A percentile compares a stretch with the other conserved stretches of the same genome.
Conservation (phyloP, 2,888 invertebrate species). For the Habrosyne pyritoides region DNA sequence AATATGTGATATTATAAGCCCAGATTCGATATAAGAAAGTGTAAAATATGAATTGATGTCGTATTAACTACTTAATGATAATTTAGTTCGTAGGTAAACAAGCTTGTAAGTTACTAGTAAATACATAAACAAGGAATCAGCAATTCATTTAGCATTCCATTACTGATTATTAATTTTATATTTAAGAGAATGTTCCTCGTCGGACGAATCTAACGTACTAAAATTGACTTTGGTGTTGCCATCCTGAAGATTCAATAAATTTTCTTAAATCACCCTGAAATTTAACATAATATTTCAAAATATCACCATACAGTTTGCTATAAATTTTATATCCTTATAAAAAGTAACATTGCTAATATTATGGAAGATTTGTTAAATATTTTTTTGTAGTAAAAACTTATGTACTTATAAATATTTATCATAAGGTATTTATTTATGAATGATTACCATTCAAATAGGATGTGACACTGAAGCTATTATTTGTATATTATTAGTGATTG, state of each 20-base stretch:
- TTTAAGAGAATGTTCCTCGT: constrained; percentile 31
- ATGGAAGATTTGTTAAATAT: neutral
- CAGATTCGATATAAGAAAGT: constrained; percentile 65
- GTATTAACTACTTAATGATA: constrained; percentile 61
- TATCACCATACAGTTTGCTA: no score
- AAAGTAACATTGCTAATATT: neutral
- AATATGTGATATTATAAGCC: constrained; percentile 79
- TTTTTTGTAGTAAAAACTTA: neutral
- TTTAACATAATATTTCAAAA: no score
- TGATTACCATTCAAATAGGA: constrained; percentile 9
- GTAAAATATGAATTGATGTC: constrained; percentile 76
- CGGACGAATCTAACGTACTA: constrained; percentile 37
- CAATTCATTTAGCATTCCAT: constrained; percentile 37
- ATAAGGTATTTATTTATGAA: neutral
- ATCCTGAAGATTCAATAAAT: neutral
- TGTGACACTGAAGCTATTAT: constrained; percentile 20
- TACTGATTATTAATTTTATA: constrained; percentile 39
- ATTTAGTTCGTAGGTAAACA: constrained; percentile 50
- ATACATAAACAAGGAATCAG: constrained; percentile 42
- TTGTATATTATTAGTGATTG: constrained; percentile 24
- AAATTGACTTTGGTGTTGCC: constrained; percentile 9
- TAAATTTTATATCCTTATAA: no score
- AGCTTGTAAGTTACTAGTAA: constrained; percentile 63
- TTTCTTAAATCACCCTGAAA: neutral
- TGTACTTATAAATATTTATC: neutral